Evolutionary conservation across 2,888 invertebrate genomes (phyloP).

Genomic region (Nymphalis urticae): DNA sequence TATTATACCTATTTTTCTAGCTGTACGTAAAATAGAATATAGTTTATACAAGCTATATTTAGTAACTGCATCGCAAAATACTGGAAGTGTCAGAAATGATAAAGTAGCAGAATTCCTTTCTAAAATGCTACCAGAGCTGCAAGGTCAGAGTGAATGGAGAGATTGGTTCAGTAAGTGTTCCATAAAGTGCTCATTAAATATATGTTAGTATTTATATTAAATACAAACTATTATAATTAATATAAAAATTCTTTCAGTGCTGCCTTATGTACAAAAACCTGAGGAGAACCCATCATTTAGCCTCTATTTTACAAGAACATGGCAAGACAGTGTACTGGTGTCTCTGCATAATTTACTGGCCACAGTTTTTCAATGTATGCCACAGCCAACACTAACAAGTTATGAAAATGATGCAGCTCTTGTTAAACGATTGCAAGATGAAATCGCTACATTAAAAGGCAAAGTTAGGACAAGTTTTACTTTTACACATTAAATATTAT

Average conservation of each 20-base stretch:
- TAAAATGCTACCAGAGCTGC: conserved; percentile 92
- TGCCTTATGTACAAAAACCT: conserved; percentile 94
- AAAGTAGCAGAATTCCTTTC: conserved; percentile 94
- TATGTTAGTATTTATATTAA: not conserved
- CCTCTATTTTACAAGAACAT: conserved; percentile 94
- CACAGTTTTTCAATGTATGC: conserved; percentile 92
- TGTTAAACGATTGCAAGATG: conserved; percentile 91
- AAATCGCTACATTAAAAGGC: conserved; percentile 85
- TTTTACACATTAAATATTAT: not conserved
- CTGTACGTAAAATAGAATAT: conserved; percentile 91
- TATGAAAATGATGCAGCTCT: conserved; percentile 92
- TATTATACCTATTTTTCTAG: conserved; percentile 58
- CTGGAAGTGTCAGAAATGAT: conserved; percentile 89
- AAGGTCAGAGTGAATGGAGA: conserved; percentile 95
- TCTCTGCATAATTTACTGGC: conserved; percentile 96
- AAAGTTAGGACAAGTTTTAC: conserved; percentile 51
- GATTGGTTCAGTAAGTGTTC: conserved; percentile 96
- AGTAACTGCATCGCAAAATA: conserved; percentile 87
- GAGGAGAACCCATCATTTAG: conserved; percentile 94
- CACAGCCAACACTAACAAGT: conserved; percentile 91
- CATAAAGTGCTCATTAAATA: not conserved
- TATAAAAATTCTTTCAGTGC: conserved; percentile 82
- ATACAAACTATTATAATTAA: too few species aligned
- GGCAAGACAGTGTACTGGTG: conserved; percentile 95
- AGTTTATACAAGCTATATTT: conserved; percentile 94